Conservation (phyloP, 2,888 invertebrate genomes). For the Acanthococcus lagerstroemiae region DNA sequence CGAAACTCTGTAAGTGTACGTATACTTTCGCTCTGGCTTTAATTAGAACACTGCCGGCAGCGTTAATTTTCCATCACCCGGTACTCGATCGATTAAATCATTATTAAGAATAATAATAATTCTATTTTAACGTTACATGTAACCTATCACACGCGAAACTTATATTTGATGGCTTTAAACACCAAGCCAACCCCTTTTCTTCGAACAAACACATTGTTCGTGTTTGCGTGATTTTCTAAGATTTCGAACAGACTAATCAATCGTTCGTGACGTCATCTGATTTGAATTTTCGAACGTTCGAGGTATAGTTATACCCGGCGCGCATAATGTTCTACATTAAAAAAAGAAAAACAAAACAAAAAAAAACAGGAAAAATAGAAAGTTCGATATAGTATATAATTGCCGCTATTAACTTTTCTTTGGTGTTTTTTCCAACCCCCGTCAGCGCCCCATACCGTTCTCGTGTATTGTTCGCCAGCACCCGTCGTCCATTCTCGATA, state of each 20-base stretch:
- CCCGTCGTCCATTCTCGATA: not conserved
- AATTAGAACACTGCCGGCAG: too few relatives aligned
- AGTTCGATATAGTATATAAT: too few relatives aligned
- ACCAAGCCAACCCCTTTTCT: conserved; percentile 18
- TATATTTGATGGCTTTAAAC: conserved; percentile 23
- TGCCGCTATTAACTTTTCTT: too few relatives aligned
- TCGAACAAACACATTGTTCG: conserved; percentile 22
- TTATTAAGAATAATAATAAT: conserved; percentile 22
- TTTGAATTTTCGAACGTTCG: conserved; percentile 21
- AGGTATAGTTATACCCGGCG: not conserved
- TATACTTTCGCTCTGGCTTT: not conserved
- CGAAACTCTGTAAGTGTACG: too few relatives aligned
- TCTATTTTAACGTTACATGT: conserved; percentile 18
- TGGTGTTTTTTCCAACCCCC: not conserved
- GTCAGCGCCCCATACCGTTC: not conserved
- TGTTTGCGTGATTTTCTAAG: conserved; percentile 29
- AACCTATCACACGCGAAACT: conserved; percentile 30
- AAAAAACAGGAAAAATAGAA: too few relatives aligned
- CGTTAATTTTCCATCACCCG: not conserved
- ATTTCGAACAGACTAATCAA: conserved; percentile 30
- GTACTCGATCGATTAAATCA: conserved; percentile 25
- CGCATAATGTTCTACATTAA: not conserved
- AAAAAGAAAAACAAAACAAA: not conserved
- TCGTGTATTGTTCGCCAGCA: too few relatives aligned
- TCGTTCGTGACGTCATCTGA: conserved; percentile 30